A percentile compares a stretch with the other conserved stretches of the same genome.
These are phyloP conservation scores for Penaeus chinensis DNA, from an alignment of 1,140 invertebrate species.

Conservation along the genomic window DNA sequence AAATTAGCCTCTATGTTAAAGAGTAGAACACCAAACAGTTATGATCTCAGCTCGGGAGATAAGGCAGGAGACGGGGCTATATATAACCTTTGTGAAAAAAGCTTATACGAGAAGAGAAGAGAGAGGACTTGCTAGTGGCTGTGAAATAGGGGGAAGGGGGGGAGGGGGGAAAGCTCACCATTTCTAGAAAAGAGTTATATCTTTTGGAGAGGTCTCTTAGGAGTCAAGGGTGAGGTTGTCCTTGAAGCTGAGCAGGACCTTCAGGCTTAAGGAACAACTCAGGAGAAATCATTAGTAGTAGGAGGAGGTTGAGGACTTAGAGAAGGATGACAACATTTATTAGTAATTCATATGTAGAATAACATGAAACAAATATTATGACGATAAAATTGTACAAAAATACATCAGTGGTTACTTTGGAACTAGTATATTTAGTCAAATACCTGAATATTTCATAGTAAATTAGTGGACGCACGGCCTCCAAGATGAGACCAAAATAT, in stretches of 20 bases:
- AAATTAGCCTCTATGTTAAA: conserved; percentile 53
- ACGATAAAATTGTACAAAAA: conserved; percentile 60
- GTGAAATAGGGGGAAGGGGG: too few species aligned
- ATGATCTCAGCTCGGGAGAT: conserved; percentile 52
- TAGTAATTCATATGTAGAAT: conserved; percentile 48
- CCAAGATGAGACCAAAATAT: conserved; percentile 53
- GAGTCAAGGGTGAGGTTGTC: neutral
- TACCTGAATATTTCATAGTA: conserved; percentile 60
- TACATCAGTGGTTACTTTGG: conserved; percentile 61
- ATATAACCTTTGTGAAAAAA: conserved; percentile 46
- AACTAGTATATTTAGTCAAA: conserved; percentile 59
- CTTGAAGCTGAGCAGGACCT: neutral
- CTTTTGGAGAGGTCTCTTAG: too few species aligned
- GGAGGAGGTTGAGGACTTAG: conserved; percentile 29
- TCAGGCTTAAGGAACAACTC: too few species aligned
- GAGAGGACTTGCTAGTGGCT: conserved; percentile 13
- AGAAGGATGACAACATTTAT: conserved; percentile 46
- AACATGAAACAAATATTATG: conserved; percentile 61
- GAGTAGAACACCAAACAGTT: conserved; percentile 56
- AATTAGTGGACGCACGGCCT: conserved; percentile 56
- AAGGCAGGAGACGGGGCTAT: conserved; percentile 57
- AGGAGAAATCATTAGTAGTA: conserved; percentile 39
- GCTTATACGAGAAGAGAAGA: conserved; percentile 28
- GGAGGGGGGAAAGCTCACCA: too few species aligned
- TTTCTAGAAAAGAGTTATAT: too few species aligned